Base-by-base conservation (phyloP, 53 echinoderm and acorn worm species). In the Stichopus horrens region DNA sequence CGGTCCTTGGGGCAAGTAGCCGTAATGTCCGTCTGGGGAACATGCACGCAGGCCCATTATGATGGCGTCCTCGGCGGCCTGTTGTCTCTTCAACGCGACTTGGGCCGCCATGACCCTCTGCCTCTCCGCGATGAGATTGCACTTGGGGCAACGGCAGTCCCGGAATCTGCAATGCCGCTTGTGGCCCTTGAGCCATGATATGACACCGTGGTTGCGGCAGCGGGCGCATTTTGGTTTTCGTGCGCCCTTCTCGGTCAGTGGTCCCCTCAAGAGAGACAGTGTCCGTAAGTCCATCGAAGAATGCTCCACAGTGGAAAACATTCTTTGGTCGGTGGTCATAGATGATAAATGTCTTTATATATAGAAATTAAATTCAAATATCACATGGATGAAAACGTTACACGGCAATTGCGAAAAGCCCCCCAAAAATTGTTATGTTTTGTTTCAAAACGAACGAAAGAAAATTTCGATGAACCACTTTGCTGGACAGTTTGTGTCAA, bases 71-170 rank as follows among this genome's bases (percentile, higher is more conserved):
- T 99, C 99, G n/a, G 99, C 99, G 7, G 99, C 99, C 55, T 99
- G 99, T 23, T 99, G 96, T 55, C 96, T 80, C 89, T 99, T 99
- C 60, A 99, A 74, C 4, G 99, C 99, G 23, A 99, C 99, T 91
- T 99, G 99, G 11, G 99, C 99, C 74, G 99, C 99, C 99, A 99
- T 99, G 22, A 99, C 99, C 73, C 99, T 91, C 92, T 99, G 99
- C 13, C 99, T 90, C 87, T 99, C 99, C 5, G 99, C 99, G 74
- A 99, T 99, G 75, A 99, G 91, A 91, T 99, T 99, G 88, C 99
- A 99, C 75, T 99, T 99, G 52, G 99, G 95, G 65, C 99, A 99
- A 7, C 95, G 91, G 89, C 99, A 99, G 80, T 99, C 99, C 57
- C 99, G 93, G 89, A 99, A 99, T 77, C 99, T 90, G 88, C 99